Evolutionary conservation across 2,888 invertebrate genomes (phyloP).

Genomic region (Mechanitis mazaeus): DNA sequence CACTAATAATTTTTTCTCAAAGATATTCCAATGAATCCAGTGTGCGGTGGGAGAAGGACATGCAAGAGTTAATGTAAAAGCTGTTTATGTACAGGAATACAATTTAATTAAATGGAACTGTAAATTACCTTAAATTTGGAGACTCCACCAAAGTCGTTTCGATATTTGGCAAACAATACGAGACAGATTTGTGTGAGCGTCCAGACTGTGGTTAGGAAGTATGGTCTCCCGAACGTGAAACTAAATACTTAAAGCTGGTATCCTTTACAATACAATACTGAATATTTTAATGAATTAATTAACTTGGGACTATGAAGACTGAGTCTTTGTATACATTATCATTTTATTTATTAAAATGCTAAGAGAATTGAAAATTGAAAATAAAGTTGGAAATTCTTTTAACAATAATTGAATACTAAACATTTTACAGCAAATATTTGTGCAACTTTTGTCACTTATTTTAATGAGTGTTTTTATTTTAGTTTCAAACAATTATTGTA

Average conservation of each 20-base stretch:
- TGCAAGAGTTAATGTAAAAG: neutral
- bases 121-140: constrained; percentile 1
- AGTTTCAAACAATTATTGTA: too few relatives aligned
- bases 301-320: neutral
- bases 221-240: neutral
- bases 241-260: neutral
- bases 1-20: too few relatives aligned
- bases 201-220: constrained; percentile 23
- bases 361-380: too few relatives aligned
- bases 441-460: too few relatives aligned
- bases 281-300: neutral
- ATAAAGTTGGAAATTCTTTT: too few relatives aligned
- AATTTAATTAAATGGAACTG: neutral
- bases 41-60: neutral
- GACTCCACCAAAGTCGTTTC: constrained; percentile 5
- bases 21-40: too few relatives aligned
- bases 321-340: too few relatives aligned
- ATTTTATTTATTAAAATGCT: too few relatives aligned
- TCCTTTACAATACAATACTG: neutral
- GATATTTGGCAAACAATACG: constrained; percentile 13
- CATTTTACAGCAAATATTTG: too few relatives aligned
- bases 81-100: neutral
- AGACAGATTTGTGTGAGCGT: constrained; percentile 21
- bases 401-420: too few relatives aligned
- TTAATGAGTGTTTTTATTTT: too few relatives aligned